Evolutionary conservation across 2,888 invertebrate species (phyloP).

Genomic region (Malacosoma neustria): DNA sequence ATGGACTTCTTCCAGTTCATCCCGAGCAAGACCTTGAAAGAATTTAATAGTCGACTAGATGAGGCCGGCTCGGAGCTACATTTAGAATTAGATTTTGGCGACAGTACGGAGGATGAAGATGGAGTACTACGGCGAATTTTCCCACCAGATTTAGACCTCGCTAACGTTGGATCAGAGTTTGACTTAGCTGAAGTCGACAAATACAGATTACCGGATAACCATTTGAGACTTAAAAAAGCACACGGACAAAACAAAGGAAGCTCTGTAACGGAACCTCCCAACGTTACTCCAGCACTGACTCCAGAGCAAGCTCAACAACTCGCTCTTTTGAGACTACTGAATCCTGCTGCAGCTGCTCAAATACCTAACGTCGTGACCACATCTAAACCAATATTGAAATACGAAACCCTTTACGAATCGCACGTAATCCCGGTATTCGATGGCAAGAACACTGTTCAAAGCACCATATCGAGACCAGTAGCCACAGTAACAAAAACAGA

Average conservation of each 20-base stretch:
- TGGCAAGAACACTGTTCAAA: conserved; percentile 83
- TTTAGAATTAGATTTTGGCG: conserved; percentile 89
- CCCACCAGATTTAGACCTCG: conserved; percentile 80
- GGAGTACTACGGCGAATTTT: conserved; percentile 66
- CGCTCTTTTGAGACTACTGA: conserved; percentile 81
- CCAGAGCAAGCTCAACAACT: conserved; percentile 85
- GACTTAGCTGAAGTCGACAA: conserved; percentile 82
- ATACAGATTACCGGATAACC: conserved; percentile 67
- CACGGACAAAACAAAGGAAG: conserved; percentile 61
- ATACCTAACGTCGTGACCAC: conserved; percentile 84
- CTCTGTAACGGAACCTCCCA: conserved; percentile 67
- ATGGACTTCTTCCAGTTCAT: conserved; percentile 91
- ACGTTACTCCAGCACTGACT: conserved; percentile 69
- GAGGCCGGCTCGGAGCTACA: conserved; percentile 92
- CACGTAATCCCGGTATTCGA: conserved; percentile 87
- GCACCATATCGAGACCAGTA: conserved; percentile 85
- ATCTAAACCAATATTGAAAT: conserved; percentile 83
- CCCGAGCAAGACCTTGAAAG: conserved; percentile 89
- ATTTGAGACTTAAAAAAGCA: conserved; percentile 63
- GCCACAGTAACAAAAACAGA: conserved; percentile 87
- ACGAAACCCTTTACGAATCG: conserved; percentile 88
- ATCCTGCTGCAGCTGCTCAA: conserved; percentile 79
- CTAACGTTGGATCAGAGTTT: conserved; percentile 82
- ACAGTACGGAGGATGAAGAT: conserved; percentile 80
- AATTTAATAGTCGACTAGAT: conserved; percentile 90